Conservation (phyloP, 2,797 vertebrate species). For the Ibycter americanus region DNA sequence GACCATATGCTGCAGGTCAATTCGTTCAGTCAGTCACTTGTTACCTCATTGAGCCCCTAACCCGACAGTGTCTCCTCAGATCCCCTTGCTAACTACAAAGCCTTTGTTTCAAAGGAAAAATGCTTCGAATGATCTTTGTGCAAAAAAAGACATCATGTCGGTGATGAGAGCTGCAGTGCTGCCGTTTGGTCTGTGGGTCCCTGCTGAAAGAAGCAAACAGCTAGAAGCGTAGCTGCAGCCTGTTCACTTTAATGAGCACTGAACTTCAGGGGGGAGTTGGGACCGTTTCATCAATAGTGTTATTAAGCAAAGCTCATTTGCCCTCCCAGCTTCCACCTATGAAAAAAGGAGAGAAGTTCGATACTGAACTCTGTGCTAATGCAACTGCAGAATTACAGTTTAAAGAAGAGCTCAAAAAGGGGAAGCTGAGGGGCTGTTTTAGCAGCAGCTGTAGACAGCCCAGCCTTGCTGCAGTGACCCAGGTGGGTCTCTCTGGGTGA, state of each 20-base stretch:
- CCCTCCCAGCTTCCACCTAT: not conserved
- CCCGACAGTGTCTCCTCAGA: not conserved
- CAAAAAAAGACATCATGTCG: not conserved
- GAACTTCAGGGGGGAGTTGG: not conserved
- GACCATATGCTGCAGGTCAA: not conserved
- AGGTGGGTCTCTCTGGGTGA: not conserved
- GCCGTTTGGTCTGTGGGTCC: not conserved
- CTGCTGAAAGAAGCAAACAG: not conserved
- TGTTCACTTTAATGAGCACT: not conserved
- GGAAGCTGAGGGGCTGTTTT: not conserved
- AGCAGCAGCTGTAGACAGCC: not conserved
- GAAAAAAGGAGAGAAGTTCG: not conserved
- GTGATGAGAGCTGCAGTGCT: not conserved
- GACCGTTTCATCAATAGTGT: not conserved
- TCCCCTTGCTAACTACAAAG: not conserved
- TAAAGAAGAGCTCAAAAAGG: not conserved
- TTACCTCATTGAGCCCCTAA: not conserved
- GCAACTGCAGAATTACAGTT: not conserved
- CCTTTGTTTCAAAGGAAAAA: not conserved
- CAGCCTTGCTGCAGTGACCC: not conserved
- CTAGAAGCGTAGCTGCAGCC: not conserved
- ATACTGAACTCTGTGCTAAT: not conserved
- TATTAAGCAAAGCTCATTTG: slow-evolving; percentile 24
- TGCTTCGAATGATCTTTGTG: not conserved
- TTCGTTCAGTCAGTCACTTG: not conserved